phyloP scores from a whole-genome alignment of 2,797 vertebrate species.

The Leptatherina wallacei region DNA sequence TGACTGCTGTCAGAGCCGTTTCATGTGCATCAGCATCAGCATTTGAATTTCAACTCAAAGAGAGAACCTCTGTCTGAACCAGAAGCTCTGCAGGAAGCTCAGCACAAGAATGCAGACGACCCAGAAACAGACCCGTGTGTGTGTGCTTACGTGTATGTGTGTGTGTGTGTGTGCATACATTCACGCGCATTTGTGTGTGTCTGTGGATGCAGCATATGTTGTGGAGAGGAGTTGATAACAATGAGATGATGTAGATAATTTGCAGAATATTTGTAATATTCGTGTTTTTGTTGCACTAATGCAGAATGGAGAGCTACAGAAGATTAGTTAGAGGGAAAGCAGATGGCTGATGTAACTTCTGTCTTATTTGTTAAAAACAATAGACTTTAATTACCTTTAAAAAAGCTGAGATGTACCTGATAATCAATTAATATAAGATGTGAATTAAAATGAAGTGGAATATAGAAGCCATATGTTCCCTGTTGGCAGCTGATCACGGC shows the following conservation, averaged over 20 bases:
- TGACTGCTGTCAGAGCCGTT: conserved; percentile 59
- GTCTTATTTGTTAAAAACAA: conserved; percentile 1
- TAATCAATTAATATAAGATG: not conserved
- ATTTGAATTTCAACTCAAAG: conserved; percentile 65
- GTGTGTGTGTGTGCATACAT: not conserved
- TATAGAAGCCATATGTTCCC: not conserved
- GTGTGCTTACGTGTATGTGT: conserved; percentile 6
- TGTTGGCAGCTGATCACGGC: conserved; percentile 2
- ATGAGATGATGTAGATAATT: conserved; percentile 40
- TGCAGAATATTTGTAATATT: no score
- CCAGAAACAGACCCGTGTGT: conserved; percentile 60
- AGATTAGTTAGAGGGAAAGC: conserved; percentile 1
- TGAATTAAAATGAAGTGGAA: not conserved
- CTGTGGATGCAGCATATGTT: not conserved
- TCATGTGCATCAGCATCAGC: conserved; percentile 66
- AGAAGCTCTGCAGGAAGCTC: conserved; percentile 65
- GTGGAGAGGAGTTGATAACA: conserved; percentile 23
- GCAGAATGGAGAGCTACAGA: conserved; percentile 7
- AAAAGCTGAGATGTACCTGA: not conserved
- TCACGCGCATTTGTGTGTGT: not conserved
- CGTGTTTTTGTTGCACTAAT: conserved; percentile 30
- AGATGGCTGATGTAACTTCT: not conserved
- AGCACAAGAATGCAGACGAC: conserved; percentile 56
- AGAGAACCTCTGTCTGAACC: conserved; percentile 67
- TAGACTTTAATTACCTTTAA: conserved; percentile 4